Percentiles rank a stretch among this genome's conserved stretches.
Conservation (phyloP, 2,113 vertebrate genomes). For the Saccopteryx leptura region DNA sequence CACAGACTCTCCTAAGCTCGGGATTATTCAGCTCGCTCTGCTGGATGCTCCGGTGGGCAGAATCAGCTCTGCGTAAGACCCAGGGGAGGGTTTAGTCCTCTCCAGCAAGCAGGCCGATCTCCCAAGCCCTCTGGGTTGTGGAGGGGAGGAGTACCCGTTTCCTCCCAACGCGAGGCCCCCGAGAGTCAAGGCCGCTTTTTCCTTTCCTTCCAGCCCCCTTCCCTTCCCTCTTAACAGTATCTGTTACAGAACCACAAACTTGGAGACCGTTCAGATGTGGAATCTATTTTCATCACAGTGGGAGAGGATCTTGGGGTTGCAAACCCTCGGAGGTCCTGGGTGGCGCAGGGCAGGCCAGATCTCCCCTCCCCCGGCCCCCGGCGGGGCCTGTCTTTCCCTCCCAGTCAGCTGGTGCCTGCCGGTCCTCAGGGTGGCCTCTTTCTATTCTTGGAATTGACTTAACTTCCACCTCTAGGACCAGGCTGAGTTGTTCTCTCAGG, state of each 20-base stretch:
- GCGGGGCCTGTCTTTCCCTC: background rate
- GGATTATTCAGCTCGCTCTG: background rate
- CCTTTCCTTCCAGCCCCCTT: background rate
- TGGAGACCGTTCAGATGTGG: slow-evolving; percentile 16
- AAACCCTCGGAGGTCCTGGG: background rate
- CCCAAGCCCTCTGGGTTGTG: background rate
- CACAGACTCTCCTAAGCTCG: background rate
- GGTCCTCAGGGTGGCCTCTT: background rate
- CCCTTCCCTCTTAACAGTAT: background rate
- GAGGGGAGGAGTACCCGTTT: background rate
- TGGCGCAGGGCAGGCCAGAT: background rate
- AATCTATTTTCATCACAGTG: slow-evolving; percentile 54
- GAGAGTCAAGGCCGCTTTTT: background rate
- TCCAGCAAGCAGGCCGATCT: background rate
- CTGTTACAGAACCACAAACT: slow-evolving; percentile 32
- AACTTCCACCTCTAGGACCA: background rate
- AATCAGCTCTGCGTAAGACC: background rate
- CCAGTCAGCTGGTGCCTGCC: background rate
- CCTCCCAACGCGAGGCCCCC: background rate
- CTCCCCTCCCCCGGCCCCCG: background rate
- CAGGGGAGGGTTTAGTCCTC: background rate
- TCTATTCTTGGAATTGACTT: background rate
- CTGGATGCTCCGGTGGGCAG: background rate
- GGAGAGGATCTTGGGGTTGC: background rate
- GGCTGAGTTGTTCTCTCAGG: background rate